phyloP scores from a whole-genome alignment of 2,888 invertebrate genomes.

The Podotricha telesiphe region DNA sequence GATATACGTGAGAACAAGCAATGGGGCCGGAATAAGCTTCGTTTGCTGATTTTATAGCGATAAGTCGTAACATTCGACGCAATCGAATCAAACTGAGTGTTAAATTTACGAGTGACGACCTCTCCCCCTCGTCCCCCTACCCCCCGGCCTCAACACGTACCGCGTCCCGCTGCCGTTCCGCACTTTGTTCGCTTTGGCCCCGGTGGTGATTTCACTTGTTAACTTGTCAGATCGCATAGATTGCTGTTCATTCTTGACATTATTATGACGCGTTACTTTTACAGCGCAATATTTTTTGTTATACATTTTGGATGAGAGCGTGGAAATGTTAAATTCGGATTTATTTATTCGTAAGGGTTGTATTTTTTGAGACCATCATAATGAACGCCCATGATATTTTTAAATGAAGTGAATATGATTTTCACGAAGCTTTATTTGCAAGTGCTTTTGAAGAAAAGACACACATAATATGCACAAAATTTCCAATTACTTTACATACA shows the following conservation, averaged over 20 bases:
- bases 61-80: slow-evolving; percentile 21
- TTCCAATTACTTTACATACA: too few relatives aligned
- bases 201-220: slow-evolving; percentile 21
- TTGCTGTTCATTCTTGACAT: slow-evolving; percentile 23
- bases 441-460: too few relatives aligned
- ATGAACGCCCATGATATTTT: too few relatives aligned
- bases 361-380: not conserved
- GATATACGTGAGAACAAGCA: not conserved
- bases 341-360: not conserved
- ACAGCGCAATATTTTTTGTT: slow-evolving; percentile 6
- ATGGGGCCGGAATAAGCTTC: slow-evolving; percentile 1
- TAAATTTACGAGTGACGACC: slow-evolving; percentile 23
- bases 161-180: not conserved
- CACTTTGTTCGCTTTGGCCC: not conserved
- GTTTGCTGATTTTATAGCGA: slow-evolving; percentile 19
- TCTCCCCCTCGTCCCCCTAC: not conserved
- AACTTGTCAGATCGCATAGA: slow-evolving; percentile 23
- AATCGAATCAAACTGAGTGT: slow-evolving; percentile 23
- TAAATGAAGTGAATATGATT: too few relatives aligned
- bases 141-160: not conserved
- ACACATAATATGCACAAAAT: too few relatives aligned
- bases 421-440: too few relatives aligned
- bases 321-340: slow-evolving; percentile 1
- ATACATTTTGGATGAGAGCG: not conserved
- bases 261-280: slow-evolving; percentile 24